These are phyloP conservation scores for Tetragonisca angustula DNA, from an alignment of 2,888 invertebrate species.

Conservation along the genomic window DNA sequence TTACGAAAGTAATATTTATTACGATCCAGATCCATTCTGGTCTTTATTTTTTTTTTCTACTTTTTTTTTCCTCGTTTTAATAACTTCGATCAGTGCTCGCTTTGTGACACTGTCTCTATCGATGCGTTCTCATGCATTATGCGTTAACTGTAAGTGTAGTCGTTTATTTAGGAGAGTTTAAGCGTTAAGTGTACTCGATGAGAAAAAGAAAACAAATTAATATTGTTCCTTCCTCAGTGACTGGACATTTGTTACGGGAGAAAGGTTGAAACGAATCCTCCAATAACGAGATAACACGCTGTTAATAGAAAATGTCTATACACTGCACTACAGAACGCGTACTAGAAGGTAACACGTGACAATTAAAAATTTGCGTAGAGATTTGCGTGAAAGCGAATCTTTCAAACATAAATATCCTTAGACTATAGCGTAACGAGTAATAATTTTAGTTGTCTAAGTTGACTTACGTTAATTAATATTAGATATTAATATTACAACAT, in stretches of 20 bases:
- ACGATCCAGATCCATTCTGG: conserved; percentile 49
- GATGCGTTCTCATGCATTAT: conserved; percentile 45
- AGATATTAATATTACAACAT: conserved; percentile 73
- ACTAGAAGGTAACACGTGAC: conserved; percentile 43
- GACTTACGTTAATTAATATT: conserved; percentile 69
- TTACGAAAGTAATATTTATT: conserved; percentile 70
- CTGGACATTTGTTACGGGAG: conserved; percentile 17
- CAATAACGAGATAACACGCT: not conserved
- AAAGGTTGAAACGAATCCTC: conserved; percentile 12
- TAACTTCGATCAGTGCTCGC: conserved; percentile 53
- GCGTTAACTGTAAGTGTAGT: conserved; percentile 57
- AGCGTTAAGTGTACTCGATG: conserved; percentile 14
- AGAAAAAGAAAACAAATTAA: conserved; percentile 13
- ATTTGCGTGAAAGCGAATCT: conserved; percentile 32
- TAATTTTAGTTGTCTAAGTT: conserved; percentile 66
- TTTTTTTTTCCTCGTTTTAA: conserved; percentile 27
- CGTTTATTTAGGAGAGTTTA: conserved; percentile 26
- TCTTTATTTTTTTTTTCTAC: conserved; percentile 46
- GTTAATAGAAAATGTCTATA: conserved; percentile 18
- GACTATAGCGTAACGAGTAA: conserved; percentile 65
- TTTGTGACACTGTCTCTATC: conserved; percentile 48
- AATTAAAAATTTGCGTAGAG: conserved; percentile 44
- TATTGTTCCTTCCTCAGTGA: conserved; percentile 1
- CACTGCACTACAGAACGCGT: conserved; percentile 44
- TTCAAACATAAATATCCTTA: conserved; percentile 55